phyloP scores from a whole-genome alignment of 1,140 invertebrate species.

The Zaprionus davidi region DNA sequence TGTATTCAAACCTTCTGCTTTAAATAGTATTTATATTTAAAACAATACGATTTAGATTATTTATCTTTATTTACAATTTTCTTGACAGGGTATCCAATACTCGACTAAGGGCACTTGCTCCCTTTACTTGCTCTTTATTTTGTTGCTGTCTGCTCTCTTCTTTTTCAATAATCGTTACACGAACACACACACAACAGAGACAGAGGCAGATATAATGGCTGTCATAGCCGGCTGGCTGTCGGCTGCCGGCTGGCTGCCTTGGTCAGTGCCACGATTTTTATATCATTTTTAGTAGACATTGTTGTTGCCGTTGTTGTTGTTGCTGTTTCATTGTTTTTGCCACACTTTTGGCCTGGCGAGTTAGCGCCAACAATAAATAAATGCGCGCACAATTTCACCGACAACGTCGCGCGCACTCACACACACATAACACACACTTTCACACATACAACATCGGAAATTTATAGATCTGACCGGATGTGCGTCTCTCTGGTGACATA shows the following conservation, averaged over 20 bases:
- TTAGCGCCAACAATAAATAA: slow-evolving; percentile 81
- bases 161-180: slow-evolving; percentile 35
- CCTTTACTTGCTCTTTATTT: slow-evolving; percentile 2
- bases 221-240: slow-evolving; percentile 42
- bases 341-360: slow-evolving; percentile 71
- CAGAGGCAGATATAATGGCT: slow-evolving; percentile 50
- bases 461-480: slow-evolving; percentile 80
- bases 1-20: no score
- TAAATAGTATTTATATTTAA: no score
- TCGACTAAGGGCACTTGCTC: background rate
- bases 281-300: slow-evolving; percentile 67
- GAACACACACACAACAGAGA: slow-evolving; percentile 29
- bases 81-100: background rate
- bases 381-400: slow-evolving; percentile 64
- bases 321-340: slow-evolving; percentile 58
- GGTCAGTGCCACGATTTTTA: slow-evolving; percentile 66
- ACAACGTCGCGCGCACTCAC: slow-evolving; percentile 32
- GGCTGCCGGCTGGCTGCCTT: slow-evolving; percentile 1
- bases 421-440: slow-evolving; percentile 10
- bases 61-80: no score
- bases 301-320: slow-evolving; percentile 11
- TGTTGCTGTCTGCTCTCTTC: slow-evolving; percentile 3
- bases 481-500: slow-evolving; percentile 79
- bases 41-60: no score
- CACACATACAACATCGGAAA: slow-evolving; percentile 50